Evolutionary conservation across 1,140 invertebrate species (phyloP), one percentile per base, ranked within the genome.

Genomic region (Xylocopa sonorina): DNA sequence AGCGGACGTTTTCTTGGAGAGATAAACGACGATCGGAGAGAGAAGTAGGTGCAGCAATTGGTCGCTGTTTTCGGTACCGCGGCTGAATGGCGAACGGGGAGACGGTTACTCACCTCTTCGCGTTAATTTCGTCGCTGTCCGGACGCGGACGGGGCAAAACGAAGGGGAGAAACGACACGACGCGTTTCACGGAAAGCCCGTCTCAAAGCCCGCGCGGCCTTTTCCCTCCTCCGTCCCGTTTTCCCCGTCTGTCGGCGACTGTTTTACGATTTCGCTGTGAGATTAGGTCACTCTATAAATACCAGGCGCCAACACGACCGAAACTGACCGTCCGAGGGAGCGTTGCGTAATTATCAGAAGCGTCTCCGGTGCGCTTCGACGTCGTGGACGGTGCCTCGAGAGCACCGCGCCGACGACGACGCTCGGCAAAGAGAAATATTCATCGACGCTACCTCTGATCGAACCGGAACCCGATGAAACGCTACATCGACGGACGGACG

Each of bases 281-380:
- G 86, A 90, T 90, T 90, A 83, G 87, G 89, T 89, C 89, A 89
- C 60, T 78, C 88, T 90, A 90, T 89, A 90, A 90, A 90, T 90
- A 90, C 79, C 38, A 87, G 84, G 86, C 89, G 89, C 88, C 88
- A 90, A 89, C 84, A 76, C 83, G 82, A 57, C 84, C 83, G 72
- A 38, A 83, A 79, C 63, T 60, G 51, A 77, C 69, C 62, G 43
- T 38, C 41, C 50, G 10, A 53, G 32, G 41, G 57, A 27, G n/a
- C 29, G 71, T 84, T 84, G 66, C 83, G 38, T 77, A 81, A 85
- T 43, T 51, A 29, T 55, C 41, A 63, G 72, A 21, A 71, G 3
- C 38, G 24, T 16, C 16, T 41, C n/a, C 2, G 34, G n/a, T n/a
- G n/a, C n/a, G 3, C n/a, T 53, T 24, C 9, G n/a, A 10, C 10